Base-by-base conservation (phyloP, 2,888 invertebrate species). In the Euzophera pinguis region DNA sequence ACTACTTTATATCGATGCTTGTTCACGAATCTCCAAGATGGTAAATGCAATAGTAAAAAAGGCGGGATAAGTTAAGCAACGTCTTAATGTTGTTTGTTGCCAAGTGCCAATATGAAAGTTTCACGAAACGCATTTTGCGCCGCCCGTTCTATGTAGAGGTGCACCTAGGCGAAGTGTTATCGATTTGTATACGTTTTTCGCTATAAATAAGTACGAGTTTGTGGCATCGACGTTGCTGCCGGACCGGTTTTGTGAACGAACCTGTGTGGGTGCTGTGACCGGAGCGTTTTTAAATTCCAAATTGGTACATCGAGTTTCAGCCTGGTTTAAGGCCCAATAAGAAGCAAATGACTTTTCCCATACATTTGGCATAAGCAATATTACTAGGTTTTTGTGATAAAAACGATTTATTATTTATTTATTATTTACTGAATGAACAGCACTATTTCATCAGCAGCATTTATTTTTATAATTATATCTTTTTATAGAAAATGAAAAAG, bases 181-280 rank as follows among this genome's bases (percentile, higher is more conserved):
- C 83, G 86, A 87, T 88, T 87, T 85, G 83, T 87, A 69, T 85
- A 84, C 79, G 79, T 85, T 86, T 84, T 80, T 69, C 76, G 78
- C 86, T 86, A 82, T 83, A 84, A 86, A 86, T 87, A 87, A 84
- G 80, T 78, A 72, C 76, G 69, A 81, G 80, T 87, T 86, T 86
- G 83, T 85, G 81, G 84, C 83, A 84, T 81, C 79, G 77, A 64
- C 61, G 67, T 67, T 55, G 71, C 66, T 65, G 64, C 63, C 65
- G 68, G 78, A 86, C 86, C 86, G 86, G 87, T 88, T 86, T 78
- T 63, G 3, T 64, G 72, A 71, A 75, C 73, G 69, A 74, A 80
- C 83, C 73, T 73, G 82, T 82, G 81, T 78, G 76, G 76, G 78
- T 74, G 73, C 69, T 69, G 69, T 73, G 73, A 70, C 70, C 71